Evolutionary conservation across 2,888 invertebrate species (phyloP), one percentile per base, ranked within the genome.

Genomic region (Leptogaster cylindrica): DNA sequence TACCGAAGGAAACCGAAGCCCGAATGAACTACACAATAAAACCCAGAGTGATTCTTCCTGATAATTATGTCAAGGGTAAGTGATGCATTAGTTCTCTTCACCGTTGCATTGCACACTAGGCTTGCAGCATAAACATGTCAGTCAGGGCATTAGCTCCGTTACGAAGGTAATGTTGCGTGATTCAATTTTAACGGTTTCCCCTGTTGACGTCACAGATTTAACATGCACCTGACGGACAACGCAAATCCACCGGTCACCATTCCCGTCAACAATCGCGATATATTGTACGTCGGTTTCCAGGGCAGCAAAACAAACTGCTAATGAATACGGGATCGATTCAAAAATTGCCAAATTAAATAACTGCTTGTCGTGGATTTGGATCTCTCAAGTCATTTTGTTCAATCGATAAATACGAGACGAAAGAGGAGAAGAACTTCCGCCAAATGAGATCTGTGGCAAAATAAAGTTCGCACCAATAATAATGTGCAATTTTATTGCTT

Each of bases 31-130:
- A 86, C 76, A 87, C 87, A 68, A 78, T 88, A 70, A 87, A 87
- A 76, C 88, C 89, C 10, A 83, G 88, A 73, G 87, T 89, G 68
- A 87, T 89, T 71, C 79, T 88, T 72, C 90, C 90, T 31, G 87
- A 89, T 76, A 86, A 86, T 80, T 90, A 90, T 83, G 87, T 89
- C 68, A 90, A 90, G 87, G 90, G 90, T 89, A 82, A 76, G 78
- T 72, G 36, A 33, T 48, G 33, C 48, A 46, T 64, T 48, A 64
- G n/a, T n/a, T n/a, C n/a, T n/a, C 31, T 16, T 28, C 16, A 27
- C 12, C 28, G 14, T 28, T 28, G 10, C 8, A 51, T 20, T 64
- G 46, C 31, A 48, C 12, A 46, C 48, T 23, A 48, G 46, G 48
- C 25, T 12, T 48, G 31, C 16, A 23, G 50, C 41, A 64, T 67